phyloP scores from a whole-genome alignment of 2,113 vertebrate species.

The Nicator chloris region DNA sequence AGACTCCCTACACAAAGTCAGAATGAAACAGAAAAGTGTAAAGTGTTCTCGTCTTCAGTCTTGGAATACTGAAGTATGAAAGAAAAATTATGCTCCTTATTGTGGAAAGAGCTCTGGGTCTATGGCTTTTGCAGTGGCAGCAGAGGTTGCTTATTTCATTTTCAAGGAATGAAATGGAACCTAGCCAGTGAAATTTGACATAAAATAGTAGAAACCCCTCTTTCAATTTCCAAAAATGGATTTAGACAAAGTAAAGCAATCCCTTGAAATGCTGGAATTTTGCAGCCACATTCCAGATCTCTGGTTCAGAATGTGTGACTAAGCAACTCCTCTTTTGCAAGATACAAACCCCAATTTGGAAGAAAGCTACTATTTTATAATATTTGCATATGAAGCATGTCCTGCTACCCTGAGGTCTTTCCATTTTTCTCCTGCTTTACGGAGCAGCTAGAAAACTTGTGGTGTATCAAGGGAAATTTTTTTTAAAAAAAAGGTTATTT shows the following conservation, averaged over 20 bases:
- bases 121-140: not conserved
- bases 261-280: not conserved
- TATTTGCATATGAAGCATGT: not conserved
- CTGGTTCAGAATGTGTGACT: not conserved
- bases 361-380: not conserved
- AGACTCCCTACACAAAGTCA: not conserved
- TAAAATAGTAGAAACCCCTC: not conserved
- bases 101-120: not conserved
- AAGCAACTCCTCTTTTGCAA: not conserved
- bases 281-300: not conserved
- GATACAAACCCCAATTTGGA: not conserved
- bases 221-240: not conserved
- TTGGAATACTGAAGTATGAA: not conserved
- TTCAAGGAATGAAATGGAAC: not conserved
- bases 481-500: not conserved
- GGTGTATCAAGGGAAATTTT: not conserved
- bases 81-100: not conserved
- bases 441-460: not conserved
- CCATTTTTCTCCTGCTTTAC: not conserved
- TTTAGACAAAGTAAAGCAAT: not conserved
- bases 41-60: not conserved
- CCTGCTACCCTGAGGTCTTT: not conserved
- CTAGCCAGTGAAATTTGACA: not conserved
- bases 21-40: not conserved
- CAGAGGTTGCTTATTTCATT: not conserved